A percentile compares a stretch with the other conserved stretches of the same genome.
Evolutionary conservation across 2,888 invertebrate species (phyloP).

Genomic region (Nephrotoma flavescens): DNA sequence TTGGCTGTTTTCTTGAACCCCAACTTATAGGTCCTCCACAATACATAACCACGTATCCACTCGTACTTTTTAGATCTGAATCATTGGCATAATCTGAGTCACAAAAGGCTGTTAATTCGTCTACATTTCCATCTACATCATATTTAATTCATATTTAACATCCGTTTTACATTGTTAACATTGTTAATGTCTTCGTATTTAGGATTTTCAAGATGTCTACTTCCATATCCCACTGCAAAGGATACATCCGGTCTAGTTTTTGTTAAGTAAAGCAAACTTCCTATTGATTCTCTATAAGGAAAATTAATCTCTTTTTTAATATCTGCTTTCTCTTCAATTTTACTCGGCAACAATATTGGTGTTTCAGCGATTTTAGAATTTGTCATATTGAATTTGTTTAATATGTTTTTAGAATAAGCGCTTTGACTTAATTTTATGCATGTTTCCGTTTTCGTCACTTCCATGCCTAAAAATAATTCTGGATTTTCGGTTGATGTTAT

Average conservation of each 20-base stretch:
- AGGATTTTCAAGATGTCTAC: not conserved
- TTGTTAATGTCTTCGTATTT: not conserved
- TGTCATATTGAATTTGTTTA: not conserved
- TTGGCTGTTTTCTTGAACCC: constrained; percentile 11
- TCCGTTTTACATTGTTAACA: not conserved
- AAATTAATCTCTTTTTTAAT: too few species aligned
- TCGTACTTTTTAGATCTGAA: constrained; percentile 11
- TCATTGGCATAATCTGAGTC: constrained; percentile 2
- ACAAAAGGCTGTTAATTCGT: not conserved
- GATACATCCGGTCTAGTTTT: not conserved
- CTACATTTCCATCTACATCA: too few species aligned
- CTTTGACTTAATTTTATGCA: not conserved
- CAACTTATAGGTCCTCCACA: constrained; percentile 8
- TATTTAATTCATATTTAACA: not conserved
- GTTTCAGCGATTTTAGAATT: not conserved
- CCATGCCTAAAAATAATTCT: too few species aligned
- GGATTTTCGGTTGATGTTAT: not conserved
- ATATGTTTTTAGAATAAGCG: not conserved
- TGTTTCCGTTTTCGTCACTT: not conserved
- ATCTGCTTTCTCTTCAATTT: not conserved
- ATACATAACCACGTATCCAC: constrained; percentile 9
- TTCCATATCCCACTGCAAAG: not conserved
- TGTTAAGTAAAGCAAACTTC: not conserved
- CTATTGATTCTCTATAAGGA: not conserved
- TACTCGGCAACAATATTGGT: not conserved